A percentile compares a stretch with the other conserved stretches of the same genome.
These are phyloP conservation scores for Caerostris extrusa DNA, from an alignment of 1,140 invertebrate genomes.

Conservation along the genomic window DNA sequence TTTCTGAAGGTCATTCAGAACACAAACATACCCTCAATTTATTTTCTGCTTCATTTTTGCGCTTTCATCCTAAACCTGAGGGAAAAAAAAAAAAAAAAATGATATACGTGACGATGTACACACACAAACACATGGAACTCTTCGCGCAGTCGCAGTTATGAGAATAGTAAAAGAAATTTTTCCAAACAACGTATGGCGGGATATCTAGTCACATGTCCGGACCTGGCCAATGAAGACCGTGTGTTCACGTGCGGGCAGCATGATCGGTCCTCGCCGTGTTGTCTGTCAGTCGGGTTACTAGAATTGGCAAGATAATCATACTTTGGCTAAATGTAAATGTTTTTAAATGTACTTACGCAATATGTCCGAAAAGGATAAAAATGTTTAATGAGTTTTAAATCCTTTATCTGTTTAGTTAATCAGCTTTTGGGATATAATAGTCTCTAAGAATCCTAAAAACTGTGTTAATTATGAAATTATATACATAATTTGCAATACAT, in stretches of 20 bases:
- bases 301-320: not conserved
- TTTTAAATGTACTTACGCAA: constrained; percentile 43
- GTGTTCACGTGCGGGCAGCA: constrained; percentile 71
- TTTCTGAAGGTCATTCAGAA: not conserved
- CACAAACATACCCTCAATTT: not conserved
- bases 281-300: constrained; percentile 10
- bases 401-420: not conserved
- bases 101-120: constrained; percentile 46
- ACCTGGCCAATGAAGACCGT: constrained; percentile 28
- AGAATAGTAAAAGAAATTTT: constrained; percentile 10
- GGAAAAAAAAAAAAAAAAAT: not conserved
- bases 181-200: constrained; percentile 52
- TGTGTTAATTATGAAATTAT: not conserved
- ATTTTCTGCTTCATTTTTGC: not conserved
- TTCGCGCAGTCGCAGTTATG: not conserved
- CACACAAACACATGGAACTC: constrained; percentile 29
- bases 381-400: not conserved
- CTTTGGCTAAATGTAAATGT: not conserved
- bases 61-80: not conserved
- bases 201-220: constrained; percentile 33
- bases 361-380: not conserved
- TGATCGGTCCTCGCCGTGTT: constrained; percentile 55
- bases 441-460: not conserved
- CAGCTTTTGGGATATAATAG: not conserved
- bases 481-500: not conserved